Percentiles rank a stretch among this genome's conserved stretches.
Evolutionary conservation across 2,113 vertebrate genomes (phyloP).

Genomic region (pig (Sus scrofa)): T2T-Sscrofa CM000817.6:31730501-31731000

Average conservation of each 20-base stretch:
- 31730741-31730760: not conserved
- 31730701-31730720: not conserved
- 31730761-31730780: not conserved
- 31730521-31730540: constrained; percentile 25
- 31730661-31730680: not conserved
- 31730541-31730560: constrained; percentile 66
- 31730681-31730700: too few relatives aligned
- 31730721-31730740: not conserved
- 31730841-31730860: not conserved
- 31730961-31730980: not conserved
- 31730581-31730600: not conserved
- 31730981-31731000: constrained; percentile 20
- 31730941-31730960: constrained; percentile 15
- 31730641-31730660: not conserved
- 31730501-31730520: constrained; percentile 79
- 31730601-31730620: not conserved
- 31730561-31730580: not conserved
- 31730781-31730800: not conserved
- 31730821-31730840: not conserved
- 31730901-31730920: not conserved
- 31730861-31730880: not conserved
- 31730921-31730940: not conserved
- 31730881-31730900: constrained; percentile 28
- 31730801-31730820: not conserved
- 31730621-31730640: not conserved